Conservation (phyloP, 2,797 vertebrate genomes). For the Pyrocephalus nanus region DNA sequence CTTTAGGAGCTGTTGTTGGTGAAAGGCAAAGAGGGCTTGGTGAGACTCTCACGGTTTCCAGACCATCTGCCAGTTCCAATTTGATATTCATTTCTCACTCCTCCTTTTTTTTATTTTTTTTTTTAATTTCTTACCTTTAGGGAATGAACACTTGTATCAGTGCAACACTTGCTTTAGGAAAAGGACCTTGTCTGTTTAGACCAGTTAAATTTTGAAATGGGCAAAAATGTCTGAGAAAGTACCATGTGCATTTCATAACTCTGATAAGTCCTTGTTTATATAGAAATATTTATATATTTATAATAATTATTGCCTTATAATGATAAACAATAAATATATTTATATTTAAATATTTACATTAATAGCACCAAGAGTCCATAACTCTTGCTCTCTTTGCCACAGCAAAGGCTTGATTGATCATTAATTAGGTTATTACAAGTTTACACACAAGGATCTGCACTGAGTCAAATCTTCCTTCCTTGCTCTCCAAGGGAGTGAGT, state of each 20-base stretch:
- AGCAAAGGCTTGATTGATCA: neutral
- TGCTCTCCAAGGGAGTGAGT: neutral
- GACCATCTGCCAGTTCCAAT: conserved; percentile 9
- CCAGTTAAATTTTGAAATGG: neutral
- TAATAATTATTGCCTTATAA: neutral
- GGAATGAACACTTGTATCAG: neutral
- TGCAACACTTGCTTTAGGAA: neutral
- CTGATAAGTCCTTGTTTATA: neutral
- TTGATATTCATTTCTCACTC: neutral
- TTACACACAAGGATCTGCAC: neutral
- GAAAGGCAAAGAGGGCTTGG: neutral
- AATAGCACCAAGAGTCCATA: neutral
- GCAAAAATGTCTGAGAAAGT: neutral
- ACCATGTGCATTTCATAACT: neutral
- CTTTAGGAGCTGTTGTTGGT: neutral
- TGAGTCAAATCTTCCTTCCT: neutral
- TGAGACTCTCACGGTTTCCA: neutral
- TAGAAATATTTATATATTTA: neutral
- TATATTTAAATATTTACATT: neutral
- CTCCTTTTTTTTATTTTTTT: rapidly evolving
- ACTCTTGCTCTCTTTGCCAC: neutral
- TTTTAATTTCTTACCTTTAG: neutral
- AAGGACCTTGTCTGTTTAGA: neutral
- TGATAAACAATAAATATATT: neutral
- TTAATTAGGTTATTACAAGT: neutral